These are phyloP conservation scores for Troides oblongomaculatus DNA, from an alignment of 2,888 invertebrate genomes.

Conservation along the genomic window DNA sequence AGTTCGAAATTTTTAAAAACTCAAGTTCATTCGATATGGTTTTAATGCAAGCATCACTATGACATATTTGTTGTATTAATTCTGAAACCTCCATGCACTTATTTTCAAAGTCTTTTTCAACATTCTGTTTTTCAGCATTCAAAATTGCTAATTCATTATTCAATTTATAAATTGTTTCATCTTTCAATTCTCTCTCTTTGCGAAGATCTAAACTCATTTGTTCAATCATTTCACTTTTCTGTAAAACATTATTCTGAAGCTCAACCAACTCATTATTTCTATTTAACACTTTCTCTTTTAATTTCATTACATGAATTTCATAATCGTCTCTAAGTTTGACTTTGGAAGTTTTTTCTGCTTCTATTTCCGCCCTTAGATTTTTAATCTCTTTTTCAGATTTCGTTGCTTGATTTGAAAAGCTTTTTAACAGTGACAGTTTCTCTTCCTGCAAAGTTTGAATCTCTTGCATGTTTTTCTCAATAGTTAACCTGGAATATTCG, in stretches of 20 bases:
- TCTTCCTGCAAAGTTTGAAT: constrained; percentile 65
- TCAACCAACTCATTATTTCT: constrained; percentile 69
- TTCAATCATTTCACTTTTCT: constrained; percentile 62
- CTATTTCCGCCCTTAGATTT: constrained; percentile 51
- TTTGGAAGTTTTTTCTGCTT: constrained; percentile 54
- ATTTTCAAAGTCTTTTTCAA: constrained; percentile 27
- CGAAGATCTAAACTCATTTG: constrained; percentile 50
- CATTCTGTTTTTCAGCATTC: constrained; percentile 24
- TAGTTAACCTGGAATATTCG: constrained; percentile 47
- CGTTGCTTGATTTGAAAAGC: constrained; percentile 56
- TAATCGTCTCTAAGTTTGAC: constrained; percentile 57
- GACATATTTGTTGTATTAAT: constrained; percentile 41
- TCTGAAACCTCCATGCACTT: constrained; percentile 41
- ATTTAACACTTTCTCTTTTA: constrained; percentile 66
- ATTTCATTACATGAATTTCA: constrained; percentile 60
- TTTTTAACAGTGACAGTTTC: constrained; percentile 58
- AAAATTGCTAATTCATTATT: constrained; percentile 38
- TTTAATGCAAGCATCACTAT: constrained; percentile 38
- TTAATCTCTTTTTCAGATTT: constrained; percentile 54
- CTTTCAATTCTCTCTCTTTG: constrained; percentile 50
- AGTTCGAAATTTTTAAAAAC: constrained; percentile 41
- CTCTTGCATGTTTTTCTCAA: constrained; percentile 58
- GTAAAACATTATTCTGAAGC: constrained; percentile 59
- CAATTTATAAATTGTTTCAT: constrained; percentile 47
- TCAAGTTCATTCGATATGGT: constrained; percentile 48